Percentiles rank a stretch among this genome's conserved stretches.
Evolutionary conservation across 2,113 vertebrate genomes (phyloP).

Genomic region (Polyodon spathula): DNA sequence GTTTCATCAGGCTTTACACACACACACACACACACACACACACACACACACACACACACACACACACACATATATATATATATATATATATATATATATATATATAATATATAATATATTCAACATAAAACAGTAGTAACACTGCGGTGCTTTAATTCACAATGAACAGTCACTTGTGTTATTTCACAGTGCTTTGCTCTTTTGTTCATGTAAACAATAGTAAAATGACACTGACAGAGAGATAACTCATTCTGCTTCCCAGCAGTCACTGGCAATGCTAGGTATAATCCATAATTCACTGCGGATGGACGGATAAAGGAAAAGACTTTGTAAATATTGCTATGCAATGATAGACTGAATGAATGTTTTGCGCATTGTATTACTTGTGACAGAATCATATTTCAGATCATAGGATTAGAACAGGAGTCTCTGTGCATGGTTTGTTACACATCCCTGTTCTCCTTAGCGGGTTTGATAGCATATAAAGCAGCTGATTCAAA

Average conservation of each 20-base stretch:
- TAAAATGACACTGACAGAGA: not conserved
- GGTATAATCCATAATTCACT: slow-evolving; percentile 7
- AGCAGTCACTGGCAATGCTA: not conserved
- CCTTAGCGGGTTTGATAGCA: not conserved
- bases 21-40: too few relatives aligned
- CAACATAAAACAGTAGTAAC: too few relatives aligned
- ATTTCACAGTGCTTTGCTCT: too few relatives aligned
- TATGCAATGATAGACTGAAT: slow-evolving; percentile 3
- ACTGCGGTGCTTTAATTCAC: too few relatives aligned
- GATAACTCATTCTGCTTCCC: slow-evolving; percentile 7
- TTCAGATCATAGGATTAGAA: not conserved
- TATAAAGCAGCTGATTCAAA: not conserved
- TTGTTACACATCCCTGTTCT: not conserved
- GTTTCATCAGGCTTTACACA: too few relatives aligned
- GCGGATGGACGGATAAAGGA: not conserved
- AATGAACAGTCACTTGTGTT: too few relatives aligned
- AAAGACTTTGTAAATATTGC: not conserved
- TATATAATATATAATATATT: too few relatives aligned
- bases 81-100: too few relatives aligned
- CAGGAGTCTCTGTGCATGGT: not conserved
- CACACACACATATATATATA: too few relatives aligned
- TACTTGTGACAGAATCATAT: slow-evolving; percentile 1
- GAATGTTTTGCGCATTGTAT: slow-evolving; percentile 1
- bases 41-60: too few relatives aligned
- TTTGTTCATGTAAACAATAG: too few relatives aligned